These are phyloP conservation scores for Pteronotus mesoamericanus DNA, from an alignment of 2,797 vertebrate species.

Conservation along the genomic window DNA sequence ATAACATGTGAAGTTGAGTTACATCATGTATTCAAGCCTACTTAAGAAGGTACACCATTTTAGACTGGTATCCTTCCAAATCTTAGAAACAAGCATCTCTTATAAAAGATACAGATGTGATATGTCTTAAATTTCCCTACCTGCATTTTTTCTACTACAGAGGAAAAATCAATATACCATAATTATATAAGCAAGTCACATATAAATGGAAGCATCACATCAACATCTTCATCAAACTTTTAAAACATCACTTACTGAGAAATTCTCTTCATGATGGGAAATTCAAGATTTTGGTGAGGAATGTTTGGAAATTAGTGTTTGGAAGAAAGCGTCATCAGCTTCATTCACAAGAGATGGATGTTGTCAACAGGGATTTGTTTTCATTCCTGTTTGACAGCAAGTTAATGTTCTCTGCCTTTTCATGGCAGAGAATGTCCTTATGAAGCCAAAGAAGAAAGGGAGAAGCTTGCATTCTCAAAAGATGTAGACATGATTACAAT, in stretches of 20 bases:
- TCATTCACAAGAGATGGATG: neutral
- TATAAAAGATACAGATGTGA: neutral
- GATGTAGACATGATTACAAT: neutral
- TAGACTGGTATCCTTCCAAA: neutral
- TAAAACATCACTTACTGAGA: neutral
- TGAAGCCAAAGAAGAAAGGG: neutral
- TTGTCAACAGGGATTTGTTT: constrained; percentile 18
- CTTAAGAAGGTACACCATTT: neutral
- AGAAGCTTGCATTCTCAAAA: neutral
- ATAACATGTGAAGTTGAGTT: neutral
- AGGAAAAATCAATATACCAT: neutral
- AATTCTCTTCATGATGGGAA: neutral
- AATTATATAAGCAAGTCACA: neutral
- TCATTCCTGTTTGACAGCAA: neutral
- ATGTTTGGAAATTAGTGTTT: neutral
- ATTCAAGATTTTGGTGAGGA: neutral
- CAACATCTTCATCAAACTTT: neutral
- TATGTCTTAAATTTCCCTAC: neutral
- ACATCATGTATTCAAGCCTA: neutral
- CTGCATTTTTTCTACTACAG: neutral
- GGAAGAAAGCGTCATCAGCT: neutral
- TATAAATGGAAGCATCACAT: neutral
- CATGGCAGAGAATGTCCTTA: neutral
- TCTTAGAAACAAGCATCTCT: neutral
- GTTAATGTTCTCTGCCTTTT: neutral